These are phyloP conservation scores for Oenanthe oenanthe DNA, from an alignment of 2,113 vertebrate species.

Conservation along the genomic window DNA sequence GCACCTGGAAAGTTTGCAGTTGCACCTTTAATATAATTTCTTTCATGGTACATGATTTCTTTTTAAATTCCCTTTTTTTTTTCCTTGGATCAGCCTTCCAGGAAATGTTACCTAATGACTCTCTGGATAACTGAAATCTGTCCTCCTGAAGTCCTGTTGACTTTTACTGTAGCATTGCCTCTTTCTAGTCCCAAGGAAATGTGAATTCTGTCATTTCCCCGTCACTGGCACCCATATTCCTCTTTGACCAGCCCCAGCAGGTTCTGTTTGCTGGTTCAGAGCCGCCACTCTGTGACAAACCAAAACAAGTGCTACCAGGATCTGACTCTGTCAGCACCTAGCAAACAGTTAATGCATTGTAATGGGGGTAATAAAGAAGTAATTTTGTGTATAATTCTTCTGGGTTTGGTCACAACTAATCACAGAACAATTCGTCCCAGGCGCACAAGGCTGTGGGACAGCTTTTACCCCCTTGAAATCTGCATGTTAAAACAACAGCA, in stretches of 20 bases:
- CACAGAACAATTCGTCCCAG: neutral
- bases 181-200: neutral
- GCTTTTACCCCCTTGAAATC: neutral
- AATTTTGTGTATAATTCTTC: constrained; percentile 23
- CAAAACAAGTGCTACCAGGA: neutral
- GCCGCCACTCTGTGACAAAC: neutral
- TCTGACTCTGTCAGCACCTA: constrained; percentile 7
- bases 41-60: neutral
- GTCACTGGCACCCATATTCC: neutral
- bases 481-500: neutral
- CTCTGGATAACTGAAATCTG: neutral
- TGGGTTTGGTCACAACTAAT: neutral
- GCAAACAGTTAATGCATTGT: constrained; percentile 13
- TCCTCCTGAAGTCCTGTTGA: neutral
- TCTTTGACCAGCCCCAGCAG: neutral
- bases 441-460: neutral
- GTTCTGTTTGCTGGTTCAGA: neutral
- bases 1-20: neutral
- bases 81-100: neutral
- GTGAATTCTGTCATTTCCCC: neutral
- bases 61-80: neutral
- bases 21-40: neutral
- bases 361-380: constrained; percentile 22
- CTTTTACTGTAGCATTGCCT: neutral
- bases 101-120: neutral